Evolutionary conservation across 2,888 invertebrate species (phyloP).

Genomic region (Congeria kusceri): DNA sequence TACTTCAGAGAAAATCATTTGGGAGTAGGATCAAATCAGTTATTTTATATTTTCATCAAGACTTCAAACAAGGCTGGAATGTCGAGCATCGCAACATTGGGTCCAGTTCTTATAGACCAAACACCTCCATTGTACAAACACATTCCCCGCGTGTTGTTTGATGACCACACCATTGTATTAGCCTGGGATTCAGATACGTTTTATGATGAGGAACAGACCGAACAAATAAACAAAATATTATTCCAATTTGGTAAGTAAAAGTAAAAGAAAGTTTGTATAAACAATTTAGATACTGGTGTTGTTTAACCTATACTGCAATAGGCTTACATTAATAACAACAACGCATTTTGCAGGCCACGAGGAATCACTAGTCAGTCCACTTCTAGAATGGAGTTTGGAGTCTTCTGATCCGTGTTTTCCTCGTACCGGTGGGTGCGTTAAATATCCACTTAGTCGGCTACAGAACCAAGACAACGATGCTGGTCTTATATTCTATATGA

Average conservation of each 20-base stretch:
- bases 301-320: neutral
- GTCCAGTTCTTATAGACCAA: slow-evolving; percentile 63
- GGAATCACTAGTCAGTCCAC: neutral
- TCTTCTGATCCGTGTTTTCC: slow-evolving; percentile 9
- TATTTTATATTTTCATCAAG: slow-evolving; percentile 64
- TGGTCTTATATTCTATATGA: slow-evolving; percentile 26
- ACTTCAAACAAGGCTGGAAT: slow-evolving; percentile 64
- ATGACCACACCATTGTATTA: slow-evolving; percentile 26
- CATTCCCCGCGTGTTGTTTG: slow-evolving; percentile 20
- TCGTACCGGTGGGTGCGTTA: slow-evolving; percentile 40
- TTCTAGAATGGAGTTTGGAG: slow-evolving; percentile 44
- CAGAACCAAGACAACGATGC: slow-evolving; percentile 35
- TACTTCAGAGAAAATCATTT: slow-evolving; percentile 45
- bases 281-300: neutral
- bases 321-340: neutral
- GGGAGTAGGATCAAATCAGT: slow-evolving; percentile 49
- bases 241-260: slow-evolving; percentile 3
- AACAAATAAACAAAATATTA: slow-evolving; percentile 40
- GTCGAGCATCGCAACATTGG: slow-evolving; percentile 37
- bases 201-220: slow-evolving; percentile 60
- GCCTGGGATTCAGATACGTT: slow-evolving; percentile 60
- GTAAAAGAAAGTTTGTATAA: neutral
- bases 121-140: slow-evolving; percentile 50
- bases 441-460: slow-evolving; percentile 31
- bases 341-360: slow-evolving; percentile 19